These are phyloP conservation scores for Scaptomyza cyrtandrae DNA, from an alignment of 2,888 invertebrate genomes.

Conservation along the genomic window DNA sequence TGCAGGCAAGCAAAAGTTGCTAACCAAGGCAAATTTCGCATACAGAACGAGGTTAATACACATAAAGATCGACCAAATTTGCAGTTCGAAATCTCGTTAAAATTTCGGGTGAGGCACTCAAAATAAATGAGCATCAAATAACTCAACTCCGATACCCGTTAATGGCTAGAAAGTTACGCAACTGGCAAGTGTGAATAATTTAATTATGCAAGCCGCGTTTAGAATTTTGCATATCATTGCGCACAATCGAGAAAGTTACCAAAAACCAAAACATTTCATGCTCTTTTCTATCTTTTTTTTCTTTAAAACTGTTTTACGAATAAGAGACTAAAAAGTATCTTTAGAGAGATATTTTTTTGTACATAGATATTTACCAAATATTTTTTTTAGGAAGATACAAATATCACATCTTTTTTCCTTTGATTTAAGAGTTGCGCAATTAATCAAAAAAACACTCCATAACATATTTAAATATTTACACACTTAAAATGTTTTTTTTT, in stretches of 20 bases:
- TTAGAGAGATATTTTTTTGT: no score
- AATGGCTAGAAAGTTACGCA: conserved; percentile 37
- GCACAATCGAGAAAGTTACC: conserved; percentile 49
- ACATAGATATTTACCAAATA: no score
- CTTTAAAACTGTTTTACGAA: no score
- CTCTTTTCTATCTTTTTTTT: not conserved
- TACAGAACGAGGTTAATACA: conserved; percentile 11
- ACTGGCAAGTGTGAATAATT: conserved; percentile 24
- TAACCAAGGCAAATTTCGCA: conserved; percentile 60
- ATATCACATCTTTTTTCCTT: no score
- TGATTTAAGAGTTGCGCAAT: no score
- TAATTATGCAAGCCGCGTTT: conserved; percentile 39
- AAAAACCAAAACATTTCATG: not conserved
- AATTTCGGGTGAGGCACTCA: conserved; percentile 43
- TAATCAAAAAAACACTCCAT: no score
- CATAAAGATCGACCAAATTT: conserved; percentile 2
- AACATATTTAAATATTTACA: not conserved
- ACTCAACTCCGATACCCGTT: conserved; percentile 1
- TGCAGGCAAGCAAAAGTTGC: conserved; percentile 56
- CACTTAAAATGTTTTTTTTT: not conserved
- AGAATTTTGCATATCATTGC: conserved; percentile 13
- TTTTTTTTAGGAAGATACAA: no score
- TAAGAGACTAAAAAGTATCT: no score
- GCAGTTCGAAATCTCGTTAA: conserved; percentile 16
- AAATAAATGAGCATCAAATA: conserved; percentile 8